These are phyloP conservation scores for Amblyopsis rosae DNA, from an alignment of 2,113 vertebrate species.

Conservation along the genomic window DNA sequence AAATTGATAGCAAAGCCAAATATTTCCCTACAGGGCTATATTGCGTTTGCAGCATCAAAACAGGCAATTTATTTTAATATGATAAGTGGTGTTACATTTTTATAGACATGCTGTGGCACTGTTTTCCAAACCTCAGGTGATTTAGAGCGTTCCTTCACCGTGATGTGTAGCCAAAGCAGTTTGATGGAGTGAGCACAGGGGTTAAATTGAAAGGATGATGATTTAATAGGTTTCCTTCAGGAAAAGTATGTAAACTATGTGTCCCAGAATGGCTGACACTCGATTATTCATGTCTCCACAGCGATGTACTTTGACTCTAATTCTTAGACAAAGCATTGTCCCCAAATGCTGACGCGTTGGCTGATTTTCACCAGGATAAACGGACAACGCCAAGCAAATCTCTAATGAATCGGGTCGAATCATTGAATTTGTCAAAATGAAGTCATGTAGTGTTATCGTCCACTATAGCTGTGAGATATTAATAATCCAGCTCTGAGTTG, in stretches of 20 bases:
- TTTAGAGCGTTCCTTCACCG: conserved; percentile 30
- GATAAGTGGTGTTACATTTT: no score
- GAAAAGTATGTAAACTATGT: conserved; percentile 57
- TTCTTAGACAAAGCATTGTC: conserved; percentile 36
- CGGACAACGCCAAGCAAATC: conserved; percentile 35
- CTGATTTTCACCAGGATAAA: conserved; percentile 51
- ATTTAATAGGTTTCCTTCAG: conserved; percentile 51
- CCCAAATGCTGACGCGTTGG: conserved; percentile 52
- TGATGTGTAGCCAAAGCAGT: conserved; percentile 12
- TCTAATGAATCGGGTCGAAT: conserved; percentile 42
- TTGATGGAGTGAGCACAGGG: conserved; percentile 41
- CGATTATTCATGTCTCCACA: conserved; percentile 56
- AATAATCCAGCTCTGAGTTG: no score
- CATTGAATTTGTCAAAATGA: conserved; percentile 51
- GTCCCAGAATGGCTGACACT: conserved; percentile 59
- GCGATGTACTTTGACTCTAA: conserved; percentile 42
- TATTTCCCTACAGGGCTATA: neutral
- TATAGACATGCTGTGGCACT: no score
- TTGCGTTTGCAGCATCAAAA: neutral
- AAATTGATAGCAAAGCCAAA: neutral
- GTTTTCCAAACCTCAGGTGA: conserved; percentile 23
- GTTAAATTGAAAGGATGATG: conserved; percentile 55
- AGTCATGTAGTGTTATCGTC: conserved; percentile 24
- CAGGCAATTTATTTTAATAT: neutral
- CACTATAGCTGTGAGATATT: conserved; percentile 13